Conservation (phyloP, 1,140 invertebrate species). For the Ericerus pela region DNA sequence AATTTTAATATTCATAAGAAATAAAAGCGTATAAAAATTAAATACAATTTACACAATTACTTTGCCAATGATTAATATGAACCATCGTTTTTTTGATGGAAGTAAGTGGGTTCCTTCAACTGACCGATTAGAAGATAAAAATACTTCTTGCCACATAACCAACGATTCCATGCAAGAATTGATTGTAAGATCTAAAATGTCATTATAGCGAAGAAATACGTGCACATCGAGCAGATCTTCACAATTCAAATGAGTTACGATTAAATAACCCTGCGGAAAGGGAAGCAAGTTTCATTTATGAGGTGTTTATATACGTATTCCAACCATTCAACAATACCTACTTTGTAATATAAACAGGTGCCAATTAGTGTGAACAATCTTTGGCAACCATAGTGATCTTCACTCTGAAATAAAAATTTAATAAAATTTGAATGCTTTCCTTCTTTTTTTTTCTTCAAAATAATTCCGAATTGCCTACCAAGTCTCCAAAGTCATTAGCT, state of each 20-base stretch:
- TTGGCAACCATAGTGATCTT: constrained; percentile 60
- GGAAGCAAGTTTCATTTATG: too few relatives aligned
- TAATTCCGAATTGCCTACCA: neutral
- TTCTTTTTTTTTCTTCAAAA: neutral
- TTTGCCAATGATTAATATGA: constrained; percentile 55
- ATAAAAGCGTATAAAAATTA: neutral
- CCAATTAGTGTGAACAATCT: constrained; percentile 58
- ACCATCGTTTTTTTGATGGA: constrained; percentile 43
- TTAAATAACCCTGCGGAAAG: constrained; percentile 39
- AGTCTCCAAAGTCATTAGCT: constrained; percentile 61
- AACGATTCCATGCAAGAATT: constrained; percentile 49
- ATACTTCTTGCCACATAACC: constrained; percentile 62
- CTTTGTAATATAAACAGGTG: constrained; percentile 38
- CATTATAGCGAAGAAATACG: constrained; percentile 48
- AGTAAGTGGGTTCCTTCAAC: constrained; percentile 13
- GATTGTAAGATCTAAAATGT: constrained; percentile 45
- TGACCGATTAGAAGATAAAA: constrained; percentile 34
- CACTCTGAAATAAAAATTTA: constrained; percentile 37
- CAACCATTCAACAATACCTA: constrained; percentile 11
- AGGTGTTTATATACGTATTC: neutral
- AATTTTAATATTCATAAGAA: neutral
- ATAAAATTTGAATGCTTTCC: constrained; percentile 21
- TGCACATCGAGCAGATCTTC: constrained; percentile 53
- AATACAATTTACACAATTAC: constrained; percentile 30
- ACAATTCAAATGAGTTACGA: constrained; percentile 53